A percentile compares a stretch with the other conserved stretches of the same genome.
Conservation (phyloP, 2,888 invertebrate species). For the Cecidostiba fungosa region DNA sequence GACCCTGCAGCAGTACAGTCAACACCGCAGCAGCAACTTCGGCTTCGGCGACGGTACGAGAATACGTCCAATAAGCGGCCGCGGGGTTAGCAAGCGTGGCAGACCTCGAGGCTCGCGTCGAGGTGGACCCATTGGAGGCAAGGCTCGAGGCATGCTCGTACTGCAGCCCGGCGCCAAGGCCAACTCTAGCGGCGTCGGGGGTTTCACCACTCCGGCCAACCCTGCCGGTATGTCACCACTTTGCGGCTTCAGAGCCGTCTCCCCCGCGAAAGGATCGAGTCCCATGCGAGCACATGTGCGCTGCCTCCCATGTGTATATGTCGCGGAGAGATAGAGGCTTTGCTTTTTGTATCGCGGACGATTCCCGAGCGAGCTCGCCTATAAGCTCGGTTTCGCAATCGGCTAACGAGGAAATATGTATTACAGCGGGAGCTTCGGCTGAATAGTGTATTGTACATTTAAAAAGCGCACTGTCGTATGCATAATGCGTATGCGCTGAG, state of each 20-base stretch:
- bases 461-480: not conserved
- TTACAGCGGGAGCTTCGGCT: not conserved
- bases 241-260: constrained; percentile 66
- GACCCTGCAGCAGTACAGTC: constrained; percentile 42
- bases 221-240: constrained; percentile 33
- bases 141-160: constrained; percentile 72
- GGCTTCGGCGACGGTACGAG: constrained; percentile 74
- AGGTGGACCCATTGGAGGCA: constrained; percentile 80
- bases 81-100: constrained; percentile 86
- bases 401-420: not conserved
- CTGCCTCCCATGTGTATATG: constrained; percentile 24
- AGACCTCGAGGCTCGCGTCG: constrained; percentile 88
- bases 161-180: constrained; percentile 45
- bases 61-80: constrained; percentile 78
- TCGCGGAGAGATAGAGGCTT: not conserved
- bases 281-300: constrained; percentile 76
- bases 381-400: not conserved
- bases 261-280: constrained; percentile 66
- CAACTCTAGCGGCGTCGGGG: constrained; percentile 29
- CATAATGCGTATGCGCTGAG: not conserved
- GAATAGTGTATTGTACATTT: not conserved
- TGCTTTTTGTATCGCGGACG: constrained; percentile 20
- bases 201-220: not conserved
- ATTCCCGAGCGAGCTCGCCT: not conserved
- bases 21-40: constrained; percentile 59